Evolutionary conservation across 2,797 vertebrate species (phyloP), one percentile per base, ranked within the genome.

Genomic region (Knipowitschia caucasica): DNA sequence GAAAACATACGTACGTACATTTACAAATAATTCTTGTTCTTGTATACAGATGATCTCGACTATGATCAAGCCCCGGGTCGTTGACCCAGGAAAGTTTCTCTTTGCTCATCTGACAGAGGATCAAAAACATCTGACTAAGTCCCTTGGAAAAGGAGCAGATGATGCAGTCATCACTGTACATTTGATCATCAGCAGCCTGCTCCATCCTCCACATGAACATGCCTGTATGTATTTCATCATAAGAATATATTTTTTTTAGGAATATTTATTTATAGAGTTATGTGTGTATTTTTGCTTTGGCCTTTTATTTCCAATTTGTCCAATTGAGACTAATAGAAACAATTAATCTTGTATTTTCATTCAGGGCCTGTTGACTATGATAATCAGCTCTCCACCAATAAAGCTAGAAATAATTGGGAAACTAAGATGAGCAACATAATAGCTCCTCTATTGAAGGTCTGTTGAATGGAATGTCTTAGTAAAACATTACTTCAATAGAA

Each of bases 391-490:
- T 88, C 90, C 8, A 92, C 82, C 45, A 95, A 93, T 75, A 56
- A 74, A 1, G 18, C 18, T 1, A 93, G 95, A 80, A 95, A 94
- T 56, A 56, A 17, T n/a, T 99, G 96, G 96, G 96, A 99, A 75
- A 56, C 73, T 12, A 53, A 73, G 26, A 53, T 93, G 59, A 83
- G 86, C 69, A 34, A 66, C 2, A 15, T 95, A 67, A 84, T 98
- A 66, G 35, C 82, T 33, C 87, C 86, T 52, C 88, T 89, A 25
- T 36, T 98, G 8, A 59, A 92, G 93, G 96, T 97, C 67, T 2
- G 21, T 8, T 30, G 27, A 4, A 27, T 44, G 2, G 4, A 3
- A n/a, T 36, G 17, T 17, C n/a, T 18, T 3, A 4, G 21, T 30
- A n/a, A n/a, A n/a, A 1, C 50, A 7, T 27, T 11, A 42, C 50